A percentile compares a stretch with the other conserved stretches of the same genome.
Evolutionary conservation across 1,140 invertebrate genomes (phyloP).

Genomic region (Philotrypesis tridentata): DNA sequence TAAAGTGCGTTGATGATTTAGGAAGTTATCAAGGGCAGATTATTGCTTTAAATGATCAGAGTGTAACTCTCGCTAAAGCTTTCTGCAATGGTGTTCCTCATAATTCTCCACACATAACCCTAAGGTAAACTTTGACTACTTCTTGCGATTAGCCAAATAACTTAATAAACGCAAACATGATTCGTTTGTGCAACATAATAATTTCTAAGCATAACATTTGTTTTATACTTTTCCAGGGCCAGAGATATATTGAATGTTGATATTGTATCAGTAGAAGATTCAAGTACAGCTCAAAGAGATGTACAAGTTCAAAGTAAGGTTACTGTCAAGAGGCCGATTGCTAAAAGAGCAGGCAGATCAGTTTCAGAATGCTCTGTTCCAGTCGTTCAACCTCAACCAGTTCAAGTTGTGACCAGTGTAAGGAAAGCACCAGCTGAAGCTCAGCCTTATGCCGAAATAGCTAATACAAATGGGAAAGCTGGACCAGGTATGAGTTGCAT

Average conservation of each 20-base stretch:
- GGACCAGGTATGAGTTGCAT: slow-evolving; percentile 55
- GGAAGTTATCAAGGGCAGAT: slow-evolving; percentile 89
- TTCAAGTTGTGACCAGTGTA: slow-evolving; percentile 56
- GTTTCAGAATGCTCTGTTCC: slow-evolving; percentile 70
- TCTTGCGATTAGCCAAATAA: background rate
- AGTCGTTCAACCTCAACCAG: slow-evolving; percentile 51
- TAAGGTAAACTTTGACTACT: slow-evolving; percentile 66
- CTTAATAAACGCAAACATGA: background rate
- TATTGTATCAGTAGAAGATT: slow-evolving; percentile 76
- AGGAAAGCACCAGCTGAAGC: slow-evolving; percentile 56
- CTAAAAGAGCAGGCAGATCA: slow-evolving; percentile 73
- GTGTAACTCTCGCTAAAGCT: slow-evolving; percentile 84
- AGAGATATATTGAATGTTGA: slow-evolving; percentile 77
- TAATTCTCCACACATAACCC: slow-evolving; percentile 75
- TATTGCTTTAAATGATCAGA: slow-evolving; percentile 79
- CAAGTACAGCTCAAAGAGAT: slow-evolving; percentile 58
- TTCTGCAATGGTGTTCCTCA: slow-evolving; percentile 88
- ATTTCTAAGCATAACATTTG: slow-evolving; percentile 23
- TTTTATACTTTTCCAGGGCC: slow-evolving; percentile 74
- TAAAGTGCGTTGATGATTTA: slow-evolving; percentile 80
- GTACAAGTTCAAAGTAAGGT: slow-evolving; percentile 71
- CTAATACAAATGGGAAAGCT: slow-evolving; percentile 64
- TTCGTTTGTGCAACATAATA: background rate
- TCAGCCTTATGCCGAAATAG: slow-evolving; percentile 57
- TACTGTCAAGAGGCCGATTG: slow-evolving; percentile 75